Conservation (phyloP, 1,140 invertebrate genomes). For the Drosophila trapezifrons region DNA sequence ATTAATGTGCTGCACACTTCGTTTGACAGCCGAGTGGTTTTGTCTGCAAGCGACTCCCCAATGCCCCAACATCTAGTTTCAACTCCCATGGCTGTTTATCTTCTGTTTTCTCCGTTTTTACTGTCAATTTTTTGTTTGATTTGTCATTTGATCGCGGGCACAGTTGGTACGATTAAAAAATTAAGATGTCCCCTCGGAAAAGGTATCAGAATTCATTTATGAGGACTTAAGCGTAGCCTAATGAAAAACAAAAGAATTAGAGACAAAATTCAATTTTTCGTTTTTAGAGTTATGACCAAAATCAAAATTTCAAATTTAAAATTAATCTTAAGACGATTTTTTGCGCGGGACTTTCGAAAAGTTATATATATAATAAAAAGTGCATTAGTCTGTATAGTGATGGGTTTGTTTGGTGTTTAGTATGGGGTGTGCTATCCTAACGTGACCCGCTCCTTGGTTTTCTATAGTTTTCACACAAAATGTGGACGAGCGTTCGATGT, state of each 20-base stretch:
- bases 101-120: constrained; percentile 39
- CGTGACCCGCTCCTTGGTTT: constrained; percentile 39
- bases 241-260: neutral
- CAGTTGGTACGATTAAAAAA: constrained; percentile 80
- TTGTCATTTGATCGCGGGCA: constrained; percentile 76
- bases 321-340: too few relatives aligned
- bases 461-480: constrained; percentile 77
- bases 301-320: too few relatives aligned
- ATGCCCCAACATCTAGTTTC: constrained; percentile 3
- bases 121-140: constrained; percentile 73
- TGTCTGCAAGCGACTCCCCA: constrained; percentile 26
- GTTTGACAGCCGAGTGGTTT: constrained; percentile 72
- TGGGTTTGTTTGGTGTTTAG: constrained; percentile 26
- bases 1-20: constrained; percentile 82
- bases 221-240: neutral
- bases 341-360: neutral
- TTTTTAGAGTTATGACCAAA: too few relatives aligned
- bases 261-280: neutral
- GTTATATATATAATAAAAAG: neutral
- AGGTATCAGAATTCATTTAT: constrained; percentile 40
- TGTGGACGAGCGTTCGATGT: constrained; percentile 17
- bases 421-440: constrained; percentile 37
- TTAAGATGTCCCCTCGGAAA: constrained; percentile 43
- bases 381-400: neutral
- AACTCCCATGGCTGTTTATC: constrained; percentile 16